Evolutionary conservation across 1,140 invertebrate genomes (phyloP).

Genomic region (Myzus persicae): DNA sequence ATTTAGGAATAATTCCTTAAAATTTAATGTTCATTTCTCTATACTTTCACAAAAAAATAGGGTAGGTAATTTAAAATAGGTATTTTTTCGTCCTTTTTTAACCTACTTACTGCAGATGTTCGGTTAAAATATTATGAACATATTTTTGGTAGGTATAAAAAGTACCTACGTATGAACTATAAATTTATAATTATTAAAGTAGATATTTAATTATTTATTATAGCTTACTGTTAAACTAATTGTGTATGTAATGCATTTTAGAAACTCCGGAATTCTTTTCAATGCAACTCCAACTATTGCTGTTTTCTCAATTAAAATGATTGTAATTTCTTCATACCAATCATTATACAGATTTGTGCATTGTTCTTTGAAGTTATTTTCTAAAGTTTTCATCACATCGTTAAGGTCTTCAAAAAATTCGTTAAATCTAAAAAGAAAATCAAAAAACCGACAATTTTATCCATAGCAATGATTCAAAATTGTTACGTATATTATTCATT

Average conservation of each 20-base stretch:
- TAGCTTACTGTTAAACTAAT: not conserved
- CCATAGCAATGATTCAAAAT: no score
- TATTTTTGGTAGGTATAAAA: not conserved
- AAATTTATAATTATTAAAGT: not conserved
- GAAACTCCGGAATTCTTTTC: not conserved
- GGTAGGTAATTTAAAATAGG: not conserved
- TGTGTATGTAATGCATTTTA: not conserved
- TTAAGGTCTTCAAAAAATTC: not conserved
- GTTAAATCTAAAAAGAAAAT: not conserved
- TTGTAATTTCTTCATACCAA: not conserved
- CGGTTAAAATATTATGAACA: not conserved
- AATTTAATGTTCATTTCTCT: not conserved
- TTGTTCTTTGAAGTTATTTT: constrained; percentile 62
- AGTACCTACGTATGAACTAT: not conserved
- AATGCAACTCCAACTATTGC: not conserved
- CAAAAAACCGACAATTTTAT: no score
- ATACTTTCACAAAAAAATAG: not conserved
- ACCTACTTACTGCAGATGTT: not conserved
- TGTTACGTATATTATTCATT: not conserved
- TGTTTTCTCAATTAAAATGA: not conserved
- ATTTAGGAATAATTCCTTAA: not conserved
- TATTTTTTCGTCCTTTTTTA: not conserved
- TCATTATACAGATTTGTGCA: not conserved
- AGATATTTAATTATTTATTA: no score
- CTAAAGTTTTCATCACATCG: not conserved